Percentiles rank a stretch among this genome's conserved stretches.
These are phyloP conservation scores for Amblyraja radiata DNA, from an alignment of 2,797 vertebrate species.

Conservation along the genomic window DNA sequence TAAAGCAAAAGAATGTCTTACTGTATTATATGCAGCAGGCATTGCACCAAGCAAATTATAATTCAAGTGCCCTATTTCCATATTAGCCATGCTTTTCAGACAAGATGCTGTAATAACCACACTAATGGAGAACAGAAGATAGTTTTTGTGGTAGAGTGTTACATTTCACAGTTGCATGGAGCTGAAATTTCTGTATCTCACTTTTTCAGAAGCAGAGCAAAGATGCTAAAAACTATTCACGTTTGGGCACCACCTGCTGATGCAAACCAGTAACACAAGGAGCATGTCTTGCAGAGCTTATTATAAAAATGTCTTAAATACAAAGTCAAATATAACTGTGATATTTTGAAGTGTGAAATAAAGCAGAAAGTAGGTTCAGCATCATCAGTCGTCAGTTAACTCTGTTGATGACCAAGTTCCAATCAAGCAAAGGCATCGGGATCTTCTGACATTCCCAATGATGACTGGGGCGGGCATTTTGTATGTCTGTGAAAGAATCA, in stretches of 20 bases:
- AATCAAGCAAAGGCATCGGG: neutral
- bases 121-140: neutral
- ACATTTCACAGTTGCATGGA: neutral
- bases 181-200: conserved; percentile 24
- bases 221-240: neutral
- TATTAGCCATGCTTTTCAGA: neutral
- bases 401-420: neutral
- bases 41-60: neutral
- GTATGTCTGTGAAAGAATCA: neutral
- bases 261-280: neutral
- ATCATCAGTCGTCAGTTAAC: neutral
- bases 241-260: neutral
- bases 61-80: neutral
- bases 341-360: neutral
- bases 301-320: neutral
- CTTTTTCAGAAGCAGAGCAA: conserved; percentile 5
- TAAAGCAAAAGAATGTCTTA: neutral
- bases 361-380: conserved; percentile 1
- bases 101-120: neutral
- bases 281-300: neutral
- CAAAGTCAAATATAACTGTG: neutral
- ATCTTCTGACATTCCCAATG: neutral
- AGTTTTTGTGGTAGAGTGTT: neutral
- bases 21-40: neutral
- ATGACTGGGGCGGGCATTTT: neutral